Conservation (phyloP, 2,797 vertebrate genomes). For the Mus spretus region DNA sequence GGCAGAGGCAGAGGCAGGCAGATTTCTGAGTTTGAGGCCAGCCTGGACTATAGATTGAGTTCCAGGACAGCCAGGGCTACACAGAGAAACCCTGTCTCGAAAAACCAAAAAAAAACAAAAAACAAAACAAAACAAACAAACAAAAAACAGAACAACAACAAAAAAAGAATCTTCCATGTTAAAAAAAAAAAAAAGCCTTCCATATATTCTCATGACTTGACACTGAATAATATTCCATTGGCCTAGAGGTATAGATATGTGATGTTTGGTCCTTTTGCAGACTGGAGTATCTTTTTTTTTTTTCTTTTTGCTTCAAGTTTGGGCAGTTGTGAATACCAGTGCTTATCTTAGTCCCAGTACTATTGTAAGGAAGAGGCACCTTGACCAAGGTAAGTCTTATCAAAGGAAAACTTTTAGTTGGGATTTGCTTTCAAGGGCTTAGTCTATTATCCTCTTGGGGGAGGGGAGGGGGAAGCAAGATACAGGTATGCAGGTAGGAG, state of each 20-base stretch:
- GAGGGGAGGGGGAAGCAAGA: not conserved
- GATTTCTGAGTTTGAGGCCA: too few species aligned
- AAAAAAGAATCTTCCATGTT: too few species aligned
- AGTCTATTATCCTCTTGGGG: too few species aligned
- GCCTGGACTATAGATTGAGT: too few species aligned
- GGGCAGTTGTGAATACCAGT: not conserved
- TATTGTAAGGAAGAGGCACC: not conserved
- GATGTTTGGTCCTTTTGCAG: not conserved
- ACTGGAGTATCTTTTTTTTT: not conserved
- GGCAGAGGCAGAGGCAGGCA: too few species aligned
- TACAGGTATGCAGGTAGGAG: not conserved
- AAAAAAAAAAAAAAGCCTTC: not conserved
- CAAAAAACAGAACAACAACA: too few species aligned
- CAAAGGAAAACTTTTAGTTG: not conserved
- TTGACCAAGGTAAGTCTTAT: not conserved
- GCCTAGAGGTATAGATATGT: not conserved
- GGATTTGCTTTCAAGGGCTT: not conserved
- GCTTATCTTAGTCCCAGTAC: not conserved
- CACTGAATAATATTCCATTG: not conserved
- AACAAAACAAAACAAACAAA: too few species aligned
- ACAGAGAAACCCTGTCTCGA: too few species aligned
- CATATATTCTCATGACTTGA: not conserved
- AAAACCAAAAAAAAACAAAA: too few species aligned
- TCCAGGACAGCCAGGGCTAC: too few species aligned
- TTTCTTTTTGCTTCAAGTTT: not conserved